Evolutionary conservation across 2,797 vertebrate species (phyloP).

Genomic region (Eulemur rubriventer): DNA sequence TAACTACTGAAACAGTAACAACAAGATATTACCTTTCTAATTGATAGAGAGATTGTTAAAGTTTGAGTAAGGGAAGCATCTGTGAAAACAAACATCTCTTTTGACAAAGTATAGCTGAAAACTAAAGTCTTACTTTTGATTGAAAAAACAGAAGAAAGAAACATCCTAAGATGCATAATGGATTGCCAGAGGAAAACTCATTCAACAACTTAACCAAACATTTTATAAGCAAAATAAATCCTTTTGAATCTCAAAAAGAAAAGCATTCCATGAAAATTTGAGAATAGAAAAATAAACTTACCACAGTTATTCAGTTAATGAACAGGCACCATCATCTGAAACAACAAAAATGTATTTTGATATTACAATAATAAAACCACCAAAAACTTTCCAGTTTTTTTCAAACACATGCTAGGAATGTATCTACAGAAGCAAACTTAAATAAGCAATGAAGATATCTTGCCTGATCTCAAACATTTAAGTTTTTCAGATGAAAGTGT

Average conservation of each 20-base stretch:
- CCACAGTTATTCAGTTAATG: constrained; percentile 60
- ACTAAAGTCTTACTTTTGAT: background rate
- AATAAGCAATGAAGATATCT: background rate
- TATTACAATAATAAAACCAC: background rate
- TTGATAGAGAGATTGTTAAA: background rate
- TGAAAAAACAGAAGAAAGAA: background rate
- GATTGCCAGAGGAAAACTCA: background rate
- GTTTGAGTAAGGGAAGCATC: background rate
- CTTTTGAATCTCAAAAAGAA: background rate
- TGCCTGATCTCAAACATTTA: background rate
- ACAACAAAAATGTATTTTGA: constrained; percentile 49
- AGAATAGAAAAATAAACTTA: constrained; percentile 54
- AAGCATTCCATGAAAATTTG: background rate
- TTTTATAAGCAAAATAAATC: constrained; percentile 2
- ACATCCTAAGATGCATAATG: background rate
- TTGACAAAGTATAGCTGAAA: background rate
- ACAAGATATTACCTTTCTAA: background rate
- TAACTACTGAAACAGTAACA: background rate
- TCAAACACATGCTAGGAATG: background rate
- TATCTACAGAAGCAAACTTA: constrained; percentile 16
- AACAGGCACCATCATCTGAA: constrained; percentile 72
- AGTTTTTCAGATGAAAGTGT: background rate
- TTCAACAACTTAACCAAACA: background rate
- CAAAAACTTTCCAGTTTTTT: background rate
- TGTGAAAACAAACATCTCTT: background rate